Base-by-base conservation (phyloP, 2,113 vertebrate species). In the Aspidoscelis tigris region DNA sequence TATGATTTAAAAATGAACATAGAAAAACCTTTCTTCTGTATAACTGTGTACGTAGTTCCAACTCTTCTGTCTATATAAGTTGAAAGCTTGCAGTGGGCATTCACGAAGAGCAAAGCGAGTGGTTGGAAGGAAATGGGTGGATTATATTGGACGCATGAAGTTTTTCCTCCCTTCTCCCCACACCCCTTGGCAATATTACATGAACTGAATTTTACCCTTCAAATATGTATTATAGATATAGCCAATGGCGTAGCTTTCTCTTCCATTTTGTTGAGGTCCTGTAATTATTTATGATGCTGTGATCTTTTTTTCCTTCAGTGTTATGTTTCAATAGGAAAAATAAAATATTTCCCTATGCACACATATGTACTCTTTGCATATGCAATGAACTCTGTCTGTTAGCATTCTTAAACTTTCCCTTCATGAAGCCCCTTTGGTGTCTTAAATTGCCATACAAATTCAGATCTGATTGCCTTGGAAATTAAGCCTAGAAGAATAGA, bases 391-490 rank as follows among this genome's bases (percentile, higher is more conserved):
- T 71, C 7, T 1, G 18, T 61, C 1, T 53, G 12, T 3, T 6
- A 11, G 1, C 47, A 2, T 2, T 11, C 82, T 71, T 0, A 7
- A 70, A 4, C 39, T 86, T n/a, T 66, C 71, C 24, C 22, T 33
- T 84, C 3, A 39, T 43, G 78, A 76, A 76, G 10, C 4, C 47
- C 0, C 24, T 90, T 90, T 41, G 76, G 61, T 84, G 20, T 78
- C 76, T 93, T 90, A 68, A 0, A 0, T 88, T 89, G 81, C n/a
- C 80, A 82, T 83, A 86, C 79, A 85, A 86, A 88, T 79, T 92
- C 79, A 91, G 71, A 90, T 86, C 44, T 91, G 82, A 83, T 76
- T 86, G 84, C 82, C 64, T 86, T 89, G 91, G 74, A 92, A 86
- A 87, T 92, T 84, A 81, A 82, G 33, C 79, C 82, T n/a, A 21